A percentile compares a stretch with the other conserved stretches of the same genome.
Evolutionary conservation across 2,113 vertebrate species (phyloP).

Genomic region (Guaruba guarouba): DNA sequence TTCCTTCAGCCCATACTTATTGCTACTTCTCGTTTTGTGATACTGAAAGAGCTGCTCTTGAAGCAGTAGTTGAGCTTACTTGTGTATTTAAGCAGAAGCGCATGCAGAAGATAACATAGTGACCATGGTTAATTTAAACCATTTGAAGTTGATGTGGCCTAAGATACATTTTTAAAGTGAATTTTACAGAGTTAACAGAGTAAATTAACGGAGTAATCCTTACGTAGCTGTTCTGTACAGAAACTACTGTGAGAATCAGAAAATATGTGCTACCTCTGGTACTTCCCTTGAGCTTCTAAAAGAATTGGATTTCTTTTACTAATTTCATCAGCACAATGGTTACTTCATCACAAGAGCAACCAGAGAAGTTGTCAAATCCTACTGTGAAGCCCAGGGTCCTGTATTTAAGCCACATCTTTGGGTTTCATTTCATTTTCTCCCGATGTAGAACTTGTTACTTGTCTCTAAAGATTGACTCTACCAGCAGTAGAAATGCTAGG

Average conservation of each 20-base stretch:
- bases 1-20: not conserved
- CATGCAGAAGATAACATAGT: not conserved
- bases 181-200: not conserved
- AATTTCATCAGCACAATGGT: not conserved
- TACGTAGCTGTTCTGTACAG: conserved; percentile 15
- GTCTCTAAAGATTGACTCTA: not conserved
- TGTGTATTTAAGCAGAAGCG: not conserved
- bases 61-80: not conserved
- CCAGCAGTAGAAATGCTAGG: not conserved
- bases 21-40: not conserved
- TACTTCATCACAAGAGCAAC: not conserved
- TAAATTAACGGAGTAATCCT: not conserved
- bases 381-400: not conserved
- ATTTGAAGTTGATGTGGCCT: not conserved
- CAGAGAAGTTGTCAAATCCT: not conserved
- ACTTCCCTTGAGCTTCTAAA: not conserved
- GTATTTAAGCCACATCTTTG: not conserved
- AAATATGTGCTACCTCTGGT: conserved; percentile 4
- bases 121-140: not conserved
- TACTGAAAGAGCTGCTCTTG: not conserved
- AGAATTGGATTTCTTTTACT: not conserved
- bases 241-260: conserved; percentile 38
- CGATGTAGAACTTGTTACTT: not conserved
- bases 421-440: conserved; percentile 6
- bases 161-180: not conserved